Conservation (phyloP, 2,888 invertebrate species). For the Pristionchus exspectatus region DNA sequence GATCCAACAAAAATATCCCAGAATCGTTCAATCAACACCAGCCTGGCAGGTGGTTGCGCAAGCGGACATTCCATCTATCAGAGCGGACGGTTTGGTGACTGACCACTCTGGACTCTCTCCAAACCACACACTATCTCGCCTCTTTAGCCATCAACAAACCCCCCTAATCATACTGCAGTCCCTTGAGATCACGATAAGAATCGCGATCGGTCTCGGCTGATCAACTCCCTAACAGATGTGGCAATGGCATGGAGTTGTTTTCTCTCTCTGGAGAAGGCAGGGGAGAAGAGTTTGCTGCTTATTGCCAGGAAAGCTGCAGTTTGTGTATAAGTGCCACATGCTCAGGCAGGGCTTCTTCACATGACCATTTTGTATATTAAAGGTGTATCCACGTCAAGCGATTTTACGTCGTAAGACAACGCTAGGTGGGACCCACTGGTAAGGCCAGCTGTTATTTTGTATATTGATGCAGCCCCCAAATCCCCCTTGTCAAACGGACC, state of each 20-base stretch:
- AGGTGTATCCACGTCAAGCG: no score
- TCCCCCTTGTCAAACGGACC: no score
- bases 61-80: constrained; percentile 32
- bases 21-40: constrained; percentile 41
- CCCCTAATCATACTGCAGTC: constrained; percentile 3
- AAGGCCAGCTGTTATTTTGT: no score
- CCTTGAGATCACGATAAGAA: background rate
- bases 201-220: background rate
- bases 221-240: background rate
- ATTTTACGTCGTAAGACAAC: no score
- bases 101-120: background rate
- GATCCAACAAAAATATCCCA: background rate
- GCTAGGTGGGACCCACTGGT: no score
- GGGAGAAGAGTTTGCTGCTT: background rate
- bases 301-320: background rate
- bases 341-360: background rate
- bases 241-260: background rate
- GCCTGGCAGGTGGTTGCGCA: constrained; percentile 46
- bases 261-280: background rate
- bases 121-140: background rate
- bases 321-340: background rate
- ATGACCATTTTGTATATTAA: no score
- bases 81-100: background rate
- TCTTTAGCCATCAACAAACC: background rate
- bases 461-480: no score